phyloP scores from a whole-genome alignment of 2,113 vertebrate species.

The Phrynosoma platyrhinos region DNA sequence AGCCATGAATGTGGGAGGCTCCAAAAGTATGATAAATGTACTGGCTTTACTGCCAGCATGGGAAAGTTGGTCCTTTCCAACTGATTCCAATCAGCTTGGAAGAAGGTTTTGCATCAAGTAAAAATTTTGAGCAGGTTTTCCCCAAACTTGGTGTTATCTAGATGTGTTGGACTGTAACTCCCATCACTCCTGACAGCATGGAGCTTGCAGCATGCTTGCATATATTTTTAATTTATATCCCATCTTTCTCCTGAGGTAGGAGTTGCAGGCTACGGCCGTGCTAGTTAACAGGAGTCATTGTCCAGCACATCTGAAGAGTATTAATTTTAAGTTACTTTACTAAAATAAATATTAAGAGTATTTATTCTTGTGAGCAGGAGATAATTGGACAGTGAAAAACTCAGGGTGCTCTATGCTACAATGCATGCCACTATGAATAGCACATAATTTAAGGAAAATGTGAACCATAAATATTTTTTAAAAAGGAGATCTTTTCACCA shows the following conservation, averaged over 20 bases:
- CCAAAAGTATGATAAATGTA: neutral
- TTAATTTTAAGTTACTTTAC: conserved; percentile 26
- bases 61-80: neutral
- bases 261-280: no score
- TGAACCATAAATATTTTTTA: neutral
- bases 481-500: neutral
- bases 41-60: neutral
- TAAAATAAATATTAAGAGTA: conserved; percentile 5
- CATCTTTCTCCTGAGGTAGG: no score
- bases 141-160: no score
- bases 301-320: no score
- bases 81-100: neutral
- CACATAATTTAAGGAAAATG: neutral
- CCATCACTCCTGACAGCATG: no score
- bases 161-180: no score
- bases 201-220: no score
- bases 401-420: neutral
- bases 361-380: neutral
- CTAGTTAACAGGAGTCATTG: no score
- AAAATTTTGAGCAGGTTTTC: conserved; percentile 22
- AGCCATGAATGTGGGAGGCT: neutral
- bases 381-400: neutral
- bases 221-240: no score
- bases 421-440: neutral
- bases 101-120: neutral